Base-by-base conservation (phyloP, 2,797 vertebrate genomes). In the Podarcis siculus region DNA sequence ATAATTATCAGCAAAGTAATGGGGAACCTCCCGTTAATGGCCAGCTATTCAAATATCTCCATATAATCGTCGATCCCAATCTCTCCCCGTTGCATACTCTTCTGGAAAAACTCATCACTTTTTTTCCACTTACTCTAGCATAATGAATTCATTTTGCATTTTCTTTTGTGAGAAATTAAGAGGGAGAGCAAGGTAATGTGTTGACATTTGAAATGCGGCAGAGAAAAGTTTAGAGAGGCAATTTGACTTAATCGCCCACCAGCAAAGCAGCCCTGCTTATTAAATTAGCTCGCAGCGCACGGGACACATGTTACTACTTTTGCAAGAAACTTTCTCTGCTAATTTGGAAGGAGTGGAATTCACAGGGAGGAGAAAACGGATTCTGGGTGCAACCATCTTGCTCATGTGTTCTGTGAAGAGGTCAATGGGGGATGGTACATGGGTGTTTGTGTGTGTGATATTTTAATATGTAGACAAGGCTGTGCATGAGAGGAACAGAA, bases 1-100 rank as follows among this genome's bases (percentile, higher is more conserved):
- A 96, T 97, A 98, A 98, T 98, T 98, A 98, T 98, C 97, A 97
- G 95, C 95, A 97, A 97, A 98, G 97, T 97, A 98, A 97, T 97
- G 96, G 97, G 95, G 96, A 97, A 96, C 96, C 97, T 97, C 97
- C 95, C 95, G 97, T 96, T 98, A 98, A 98, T 97, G 97, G 97
- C 97, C 97, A 98, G 97, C 96, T 97, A 97, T 97, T 97, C 97
- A 98, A 97, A 98, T 97, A 98, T 97, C 97, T 98, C 98, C 97
- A 98, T 97, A 97, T 98, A 98, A 98, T 98, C 97, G 96, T 96
- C 96, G 93, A 95, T 94, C 97, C 96, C 97, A 97, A 97, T 97
- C 96, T 97, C 97, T 97, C 97, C 96, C 96, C 89, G 76, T 95
- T 95, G 95, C 95, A 95, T 97, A 98, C 97, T 97, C 94, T 96